Evolutionary conservation across 2,797 vertebrate species (phyloP).

Genomic region (Ptychadena robeensis): DNA sequence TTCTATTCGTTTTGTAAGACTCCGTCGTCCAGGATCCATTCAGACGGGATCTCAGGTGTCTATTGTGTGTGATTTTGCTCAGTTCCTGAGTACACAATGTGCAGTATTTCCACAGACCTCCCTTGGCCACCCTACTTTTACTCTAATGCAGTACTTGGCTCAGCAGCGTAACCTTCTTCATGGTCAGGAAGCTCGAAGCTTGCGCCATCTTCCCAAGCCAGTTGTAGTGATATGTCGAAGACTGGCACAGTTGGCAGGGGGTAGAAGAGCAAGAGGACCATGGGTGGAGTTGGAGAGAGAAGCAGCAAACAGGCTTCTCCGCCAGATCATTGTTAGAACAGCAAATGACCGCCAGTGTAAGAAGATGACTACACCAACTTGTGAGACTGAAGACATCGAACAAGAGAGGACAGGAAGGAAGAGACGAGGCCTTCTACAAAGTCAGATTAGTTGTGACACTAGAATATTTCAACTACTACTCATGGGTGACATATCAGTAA

Average conservation of each 20-base stretch:
- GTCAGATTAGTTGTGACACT: conserved; percentile 50
- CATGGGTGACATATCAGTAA: conserved; percentile 34
- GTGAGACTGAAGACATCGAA: conserved; percentile 43
- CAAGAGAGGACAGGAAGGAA: conserved; percentile 4
- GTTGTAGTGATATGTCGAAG: conserved; percentile 78
- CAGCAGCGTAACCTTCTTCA: conserved; percentile 79
- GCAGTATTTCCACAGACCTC: conserved; percentile 71
- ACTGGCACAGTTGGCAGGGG: conserved; percentile 75
- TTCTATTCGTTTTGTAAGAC: conserved; percentile 80
- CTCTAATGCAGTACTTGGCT: conserved; percentile 77
- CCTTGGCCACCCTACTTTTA: conserved; percentile 67
- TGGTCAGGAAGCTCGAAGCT: conserved; percentile 77
- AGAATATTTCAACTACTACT: conserved; percentile 51
- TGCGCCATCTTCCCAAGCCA: conserved; percentile 80
- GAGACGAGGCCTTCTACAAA: conserved; percentile 40
- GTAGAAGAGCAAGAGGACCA: conserved; percentile 66
- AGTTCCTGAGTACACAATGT: conserved; percentile 76
- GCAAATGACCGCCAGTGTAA: conserved; percentile 16
- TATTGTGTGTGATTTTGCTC: conserved; percentile 81
- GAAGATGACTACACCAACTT: conserved; percentile 3
- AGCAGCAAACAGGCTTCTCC: conserved; percentile 44
- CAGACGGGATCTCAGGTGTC: conserved; percentile 81
- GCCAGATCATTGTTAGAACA: conserved; percentile 36
- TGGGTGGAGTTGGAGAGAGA: conserved; percentile 75
- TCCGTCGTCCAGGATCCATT: conserved; percentile 80